Evolutionary conservation across 2,888 invertebrate species (phyloP), one percentile per base, ranked within the genome.

Genomic region (Linnaemya vulpina): DNA sequence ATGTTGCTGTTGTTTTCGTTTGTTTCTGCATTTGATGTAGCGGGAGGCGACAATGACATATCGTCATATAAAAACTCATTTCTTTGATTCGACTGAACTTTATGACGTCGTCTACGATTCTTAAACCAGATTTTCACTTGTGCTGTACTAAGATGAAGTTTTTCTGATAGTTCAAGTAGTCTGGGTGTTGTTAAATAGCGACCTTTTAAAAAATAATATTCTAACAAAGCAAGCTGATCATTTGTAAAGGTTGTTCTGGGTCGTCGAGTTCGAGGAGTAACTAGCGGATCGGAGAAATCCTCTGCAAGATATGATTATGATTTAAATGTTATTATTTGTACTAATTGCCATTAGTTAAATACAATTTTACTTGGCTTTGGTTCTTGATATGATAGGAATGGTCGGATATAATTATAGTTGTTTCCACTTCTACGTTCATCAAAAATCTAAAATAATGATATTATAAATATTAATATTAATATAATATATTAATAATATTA

Each of bases 71-170:
- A 88, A n/a, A 73, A 70, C 68, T 89, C 88, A 67, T 89, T 89
- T 60, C 88, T 87, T 38, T 89, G 89, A 55, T 89, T 88, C 38
- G 89, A 76, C 83, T 89, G 89, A 0, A 90, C 87, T 71, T 90
- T 90, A 38, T 89, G 88, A 17, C 90, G 90, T 35, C 90, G 89
- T 30, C 90, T 87, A 11, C 90, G 89, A 84, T 91, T 91, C 80
- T 91, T 91, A 60, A 91, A 91, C 90, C 90, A 91, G 30, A 89
- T 89, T 80, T 89, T 90, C 1, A 91, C 90, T 71, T 90, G 90
- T 3, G 89, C 88, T 35, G 88, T 88, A 55, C 89, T 89, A 82
- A 91, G 77, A 1, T 86, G 88, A 20, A 91, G 63, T 46, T 89
- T 90, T 1, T 87, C 88, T 1, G 91, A 89, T 3, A 91, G 53